These are phyloP conservation scores for Eublepharis macularius DNA, from an alignment of 2,113 vertebrate genomes.

Conservation along the genomic window DNA sequence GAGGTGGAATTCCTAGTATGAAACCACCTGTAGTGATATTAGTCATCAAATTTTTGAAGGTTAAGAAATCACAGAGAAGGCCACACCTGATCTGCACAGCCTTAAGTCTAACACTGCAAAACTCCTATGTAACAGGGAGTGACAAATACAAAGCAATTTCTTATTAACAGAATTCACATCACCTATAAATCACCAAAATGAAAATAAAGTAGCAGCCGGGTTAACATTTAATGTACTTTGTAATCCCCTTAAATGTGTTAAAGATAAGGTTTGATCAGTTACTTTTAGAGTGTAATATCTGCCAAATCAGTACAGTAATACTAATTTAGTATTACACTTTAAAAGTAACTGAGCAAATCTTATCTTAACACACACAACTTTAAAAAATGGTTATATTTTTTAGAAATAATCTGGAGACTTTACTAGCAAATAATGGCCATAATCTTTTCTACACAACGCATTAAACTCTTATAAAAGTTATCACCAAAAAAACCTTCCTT, in stretches of 20 bases:
- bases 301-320: not conserved
- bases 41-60: not conserved
- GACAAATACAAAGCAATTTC: not conserved
- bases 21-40: not conserved
- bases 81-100: not conserved
- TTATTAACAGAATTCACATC: not conserved
- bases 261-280: not conserved
- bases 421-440: not conserved
- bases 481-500: not conserved
- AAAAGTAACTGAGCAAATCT: not conserved
- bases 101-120: not conserved
- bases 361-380: not conserved
- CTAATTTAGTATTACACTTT: not conserved
- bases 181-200: not conserved
- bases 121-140: not conserved
- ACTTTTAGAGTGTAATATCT: not conserved
- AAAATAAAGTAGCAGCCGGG: not conserved
- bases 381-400: not conserved
- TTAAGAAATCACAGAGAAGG: not conserved
- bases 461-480: not conserved
- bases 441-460: not conserved
- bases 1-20: not conserved
- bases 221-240: not conserved
- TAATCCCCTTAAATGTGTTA: not conserved
- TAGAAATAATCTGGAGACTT: not conserved